phyloP scores from a whole-genome alignment of 2,888 invertebrate genomes.

The Habrosyne pyritoides region DNA sequence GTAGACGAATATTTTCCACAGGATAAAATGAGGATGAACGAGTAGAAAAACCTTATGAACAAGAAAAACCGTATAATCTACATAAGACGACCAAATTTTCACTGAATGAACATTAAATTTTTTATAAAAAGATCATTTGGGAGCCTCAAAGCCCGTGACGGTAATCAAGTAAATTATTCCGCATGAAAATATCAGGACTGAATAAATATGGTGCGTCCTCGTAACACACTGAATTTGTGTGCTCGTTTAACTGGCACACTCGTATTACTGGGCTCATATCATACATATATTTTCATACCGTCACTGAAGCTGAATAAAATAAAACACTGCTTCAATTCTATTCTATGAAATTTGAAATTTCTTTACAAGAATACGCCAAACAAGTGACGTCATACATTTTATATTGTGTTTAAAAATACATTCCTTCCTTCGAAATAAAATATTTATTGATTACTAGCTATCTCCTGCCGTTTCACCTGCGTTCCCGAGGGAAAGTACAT shows the following conservation, averaged over 20 bases:
- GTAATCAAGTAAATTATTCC: constrained; percentile 42
- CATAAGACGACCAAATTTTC: constrained; percentile 14
- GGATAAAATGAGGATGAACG: background rate
- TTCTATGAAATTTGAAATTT: no score
- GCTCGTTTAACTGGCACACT: background rate
- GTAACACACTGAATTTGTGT: constrained; percentile 15
- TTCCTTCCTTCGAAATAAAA: no score
- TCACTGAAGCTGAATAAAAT: background rate
- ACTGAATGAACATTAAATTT: constrained; percentile 16
- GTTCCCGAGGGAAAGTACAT: no score
- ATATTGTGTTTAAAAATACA: background rate
- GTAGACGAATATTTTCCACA: background rate
- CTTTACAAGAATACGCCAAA: background rate
- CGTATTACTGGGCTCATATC: background rate
- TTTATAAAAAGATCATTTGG: constrained; percentile 18
- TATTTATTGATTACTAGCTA: no score
- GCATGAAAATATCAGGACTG: constrained; percentile 27
- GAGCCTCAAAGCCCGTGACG: constrained; percentile 12
- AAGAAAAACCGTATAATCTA: constrained; percentile 22
- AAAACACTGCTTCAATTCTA: background rate
- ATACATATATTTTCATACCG: background rate
- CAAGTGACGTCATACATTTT: background rate
- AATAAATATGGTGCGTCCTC: constrained; percentile 16
- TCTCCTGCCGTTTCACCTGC: no score
- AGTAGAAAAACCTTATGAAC: constrained; percentile 19